Evolutionary conservation across 1,140 invertebrate species (phyloP), one percentile per base, ranked within the genome.

Genomic region (Thereuonema tuberculata): DNA sequence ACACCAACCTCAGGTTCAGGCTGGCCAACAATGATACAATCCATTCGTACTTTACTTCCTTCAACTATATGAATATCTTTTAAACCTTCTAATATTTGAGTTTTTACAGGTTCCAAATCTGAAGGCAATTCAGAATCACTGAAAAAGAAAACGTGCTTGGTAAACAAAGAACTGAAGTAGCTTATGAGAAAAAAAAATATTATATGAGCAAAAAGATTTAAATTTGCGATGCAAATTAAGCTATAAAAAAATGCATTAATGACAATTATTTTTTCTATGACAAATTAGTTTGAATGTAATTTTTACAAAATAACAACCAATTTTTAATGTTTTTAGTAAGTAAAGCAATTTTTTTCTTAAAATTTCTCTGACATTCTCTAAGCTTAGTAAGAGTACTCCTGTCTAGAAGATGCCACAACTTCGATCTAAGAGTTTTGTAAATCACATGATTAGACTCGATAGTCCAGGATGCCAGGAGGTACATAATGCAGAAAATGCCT

Each of bases 21-120:
- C 67, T 87, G 83, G 1, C 86, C 88, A 55, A 87, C 78, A 65
- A 93, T 89, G 48, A 89, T 77, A 68, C 86, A 89, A 66, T 88
- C 87, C 56, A 93, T 72, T 48, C 82, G 75, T 2, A 84, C 81
- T 24, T 78, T 78, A 5, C 79, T 79, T 9, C 87, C 87, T 71
- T 89, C 86, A 28, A 76, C 77, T n/a, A 83, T 80, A 20, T 76
- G 77, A 5, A 80, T 70, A 72, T 89, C 81, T 68, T 81, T 81
- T 9, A 93, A 74, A 1, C 80, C 78, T 58, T 87, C 69, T 60
- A 86, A 82, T 60, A 92, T 82, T 17, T 78, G 79, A 1, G 87
- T 87, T 63, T 82, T 81, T 2, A 83, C 76, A 0, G 82, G 81
- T 64, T 86, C 83, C 69, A 83, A 80, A 61, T 86, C 84, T 59